Base-by-base conservation (phyloP, 2,113 vertebrate species). In the Sylvietta virens region DNA sequence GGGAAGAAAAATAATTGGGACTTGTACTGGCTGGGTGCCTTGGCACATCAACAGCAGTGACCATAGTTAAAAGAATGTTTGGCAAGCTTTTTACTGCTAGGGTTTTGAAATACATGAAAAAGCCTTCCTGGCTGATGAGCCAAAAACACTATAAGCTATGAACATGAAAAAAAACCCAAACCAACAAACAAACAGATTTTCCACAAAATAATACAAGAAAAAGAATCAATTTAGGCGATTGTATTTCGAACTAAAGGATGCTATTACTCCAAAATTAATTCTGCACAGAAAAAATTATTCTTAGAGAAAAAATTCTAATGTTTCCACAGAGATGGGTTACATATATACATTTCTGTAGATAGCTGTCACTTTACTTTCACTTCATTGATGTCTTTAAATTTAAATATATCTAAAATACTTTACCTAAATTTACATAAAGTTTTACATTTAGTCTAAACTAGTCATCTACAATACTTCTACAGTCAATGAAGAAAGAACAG, bases 1-100 rank as follows among this genome's bases (percentile, higher is more conserved):
- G 37, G 64, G 91, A 67, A 81, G 60, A 76, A 91, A 94, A 92
- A 91, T 92, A 95, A 95, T 83, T 91, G 94, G 67, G 67, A 86
- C 69, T 73, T 84, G 64, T 78, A 78, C 56, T 96, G 91, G 67
- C 93, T 83, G 42, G 9, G 20, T 94, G 91, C 86, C 94, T 92
- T 88, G 91, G 86, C 89, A 70, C 27, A n/a, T 92, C 69, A 91
- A 65, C 48, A 72, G 64, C 67, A 70, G 15, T 83, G 89, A 66
- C 89, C 89, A 66, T 9, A 92, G 61, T 82, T 86, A 90, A 86
- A 28, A 86, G 82, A 92, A 72, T 65, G 33, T 70, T 83, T 96
- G 91, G 67, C 86, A 88, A 83, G 47, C 37, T 5, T 91, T 91
- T 73, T 66, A 26, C 50, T 84, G 33, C 70, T 73, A 83, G 58